Evolutionary conservation across 1,140 invertebrate genomes (phyloP).

Genomic region (silkworm (Bombyx mori)): DNA sequence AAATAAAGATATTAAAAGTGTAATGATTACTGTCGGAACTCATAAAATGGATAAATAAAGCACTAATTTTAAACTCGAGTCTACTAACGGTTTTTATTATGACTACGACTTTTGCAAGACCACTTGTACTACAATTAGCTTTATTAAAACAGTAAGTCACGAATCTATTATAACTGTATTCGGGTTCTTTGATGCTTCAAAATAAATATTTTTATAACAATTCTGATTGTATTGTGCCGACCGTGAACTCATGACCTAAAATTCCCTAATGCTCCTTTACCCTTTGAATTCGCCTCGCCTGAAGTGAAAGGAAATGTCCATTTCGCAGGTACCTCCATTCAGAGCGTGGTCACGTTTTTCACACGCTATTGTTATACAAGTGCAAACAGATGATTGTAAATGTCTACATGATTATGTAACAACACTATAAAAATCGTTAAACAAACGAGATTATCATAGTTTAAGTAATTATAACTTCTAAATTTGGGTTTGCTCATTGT

Average conservation of each 20-base stretch:
- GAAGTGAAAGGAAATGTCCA: slow-evolving; percentile 60
- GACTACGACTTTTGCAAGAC: background rate
- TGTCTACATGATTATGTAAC: slow-evolving; percentile 6
- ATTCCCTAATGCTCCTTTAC: slow-evolving; percentile 34
- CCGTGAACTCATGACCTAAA: slow-evolving; percentile 39
- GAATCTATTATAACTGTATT: background rate
- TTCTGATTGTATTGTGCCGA: slow-evolving; percentile 4
- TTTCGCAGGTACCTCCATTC: slow-evolving; percentile 28
- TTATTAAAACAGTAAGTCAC: background rate
- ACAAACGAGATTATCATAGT: too few species aligned
- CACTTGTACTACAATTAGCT: background rate
- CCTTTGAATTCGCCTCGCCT: slow-evolving; percentile 34
- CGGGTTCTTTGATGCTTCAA: background rate
- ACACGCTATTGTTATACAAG: slow-evolving; percentile 32
- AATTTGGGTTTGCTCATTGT: too few species aligned
- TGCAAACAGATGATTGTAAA: slow-evolving; percentile 18
- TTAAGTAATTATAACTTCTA: too few species aligned
- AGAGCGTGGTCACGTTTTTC: slow-evolving; percentile 34
- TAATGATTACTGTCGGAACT: too few species aligned
- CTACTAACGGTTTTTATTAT: slow-evolving; percentile 11
- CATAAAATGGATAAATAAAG: too few species aligned
- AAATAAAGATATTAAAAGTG: too few species aligned
- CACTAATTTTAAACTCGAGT: slow-evolving; percentile 13
- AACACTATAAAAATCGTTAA: too few species aligned
- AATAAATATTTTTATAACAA: background rate